Conservation (phyloP, 2,888 invertebrate genomes). For the Steinernema carpocapsae region DNA sequence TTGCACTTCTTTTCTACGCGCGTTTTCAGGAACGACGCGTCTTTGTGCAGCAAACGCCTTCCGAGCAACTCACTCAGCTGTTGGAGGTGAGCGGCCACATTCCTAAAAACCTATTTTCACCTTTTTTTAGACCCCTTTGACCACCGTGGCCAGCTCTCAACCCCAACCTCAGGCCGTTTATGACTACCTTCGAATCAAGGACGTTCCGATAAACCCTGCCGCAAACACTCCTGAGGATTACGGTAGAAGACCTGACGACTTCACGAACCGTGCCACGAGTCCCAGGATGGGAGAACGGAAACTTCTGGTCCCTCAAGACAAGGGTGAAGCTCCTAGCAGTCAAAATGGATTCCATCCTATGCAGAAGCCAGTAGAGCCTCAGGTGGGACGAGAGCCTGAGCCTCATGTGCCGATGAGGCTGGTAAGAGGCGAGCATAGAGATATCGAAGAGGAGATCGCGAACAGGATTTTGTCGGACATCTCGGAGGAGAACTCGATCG, state of each 20-base stretch:
- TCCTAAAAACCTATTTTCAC: too few relatives aligned
- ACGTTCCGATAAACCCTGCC: constrained; percentile 28
- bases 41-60: constrained; percentile 68
- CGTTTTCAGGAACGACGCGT: constrained; percentile 68
- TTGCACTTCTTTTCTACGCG: constrained; percentile 29
- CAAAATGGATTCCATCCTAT: background rate
- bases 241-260: constrained; percentile 26
- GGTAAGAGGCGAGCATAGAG: constrained; percentile 63
- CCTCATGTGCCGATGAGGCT: constrained; percentile 55
- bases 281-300: constrained; percentile 34
- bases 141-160: constrained; percentile 25
- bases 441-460: constrained; percentile 68
- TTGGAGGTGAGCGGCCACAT: too few relatives aligned
- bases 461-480: constrained; percentile 69
- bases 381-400: constrained; percentile 12
- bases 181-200: constrained; percentile 62
- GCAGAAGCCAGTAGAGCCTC: background rate
- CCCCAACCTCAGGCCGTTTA: constrained; percentile 55
- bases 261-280: constrained; percentile 46
- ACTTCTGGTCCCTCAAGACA: constrained; percentile 54
- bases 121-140: background rate
- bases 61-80: constrained; percentile 62
- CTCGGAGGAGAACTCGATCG: constrained; percentile 66
- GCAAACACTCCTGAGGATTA: constrained; percentile 23
- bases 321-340: constrained; percentile 51